Evolutionary conservation across 1,140 invertebrate species (phyloP).

Genomic region (Goniozus legneri): DNA sequence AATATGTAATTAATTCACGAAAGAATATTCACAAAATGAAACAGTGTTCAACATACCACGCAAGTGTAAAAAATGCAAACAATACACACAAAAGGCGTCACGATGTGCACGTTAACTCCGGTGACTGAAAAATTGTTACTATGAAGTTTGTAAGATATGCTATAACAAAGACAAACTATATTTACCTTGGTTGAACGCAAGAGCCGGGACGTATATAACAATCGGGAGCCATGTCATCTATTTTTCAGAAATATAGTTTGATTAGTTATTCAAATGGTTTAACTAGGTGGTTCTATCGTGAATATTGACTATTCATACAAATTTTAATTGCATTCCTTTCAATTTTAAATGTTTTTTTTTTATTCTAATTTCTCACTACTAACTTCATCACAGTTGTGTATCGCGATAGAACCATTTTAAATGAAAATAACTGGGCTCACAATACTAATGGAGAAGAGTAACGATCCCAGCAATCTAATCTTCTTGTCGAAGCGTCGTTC

Average conservation of each 20-base stretch:
- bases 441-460: constrained; percentile 67
- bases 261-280: background rate
- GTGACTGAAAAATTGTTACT: constrained; percentile 66
- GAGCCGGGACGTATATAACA: constrained; percentile 70
- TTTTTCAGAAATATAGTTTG: constrained; percentile 21
- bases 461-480: constrained; percentile 69
- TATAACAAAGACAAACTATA: constrained; percentile 1
- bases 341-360: constrained; percentile 2
- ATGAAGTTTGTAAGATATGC: constrained; percentile 9
- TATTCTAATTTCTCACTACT: too few relatives aligned
- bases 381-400: too few relatives aligned
- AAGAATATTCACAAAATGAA: background rate
- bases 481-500: constrained; percentile 71
- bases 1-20: background rate
- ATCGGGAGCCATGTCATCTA: constrained; percentile 68
- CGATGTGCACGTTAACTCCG: constrained; percentile 76
- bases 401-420: constrained; percentile 3
- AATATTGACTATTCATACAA: background rate
- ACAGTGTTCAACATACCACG: constrained; percentile 62
- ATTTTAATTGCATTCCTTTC: constrained; percentile 3
- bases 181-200: constrained; percentile 70
- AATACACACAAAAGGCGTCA: constrained; percentile 80
- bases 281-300: background rate
- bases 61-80: constrained; percentile 92
- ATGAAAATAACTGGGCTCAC: constrained; percentile 49